Evolutionary conservation across 2,113 vertebrate species (phyloP), one percentile per base, ranked within the genome.

Genomic region (Spizaetus ornatus): DNA sequence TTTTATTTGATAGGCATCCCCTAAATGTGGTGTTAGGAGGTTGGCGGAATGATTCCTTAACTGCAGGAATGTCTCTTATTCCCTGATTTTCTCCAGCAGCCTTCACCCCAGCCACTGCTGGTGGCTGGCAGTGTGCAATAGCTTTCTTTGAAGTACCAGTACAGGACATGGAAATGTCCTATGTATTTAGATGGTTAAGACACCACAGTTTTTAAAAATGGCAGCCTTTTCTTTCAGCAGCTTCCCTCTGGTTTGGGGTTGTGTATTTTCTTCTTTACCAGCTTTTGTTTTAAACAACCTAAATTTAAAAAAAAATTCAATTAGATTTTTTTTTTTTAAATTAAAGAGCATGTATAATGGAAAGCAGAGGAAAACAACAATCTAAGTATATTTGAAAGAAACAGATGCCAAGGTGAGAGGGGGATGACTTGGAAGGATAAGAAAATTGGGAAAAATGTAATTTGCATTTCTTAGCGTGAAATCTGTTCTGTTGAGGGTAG

Each of bases 311-410:
- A 47, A 63, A 50, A 61, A 21, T 25, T 17, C 6, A 16, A 7
- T 56, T 13, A 55, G 26, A 58, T 0, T 0, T 1, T 43, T 42
- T 10, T 71, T 53, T 53, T n/a, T 69, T 40, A 1, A 42, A 34
- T 90, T 71, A 27, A 73, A 77, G 20, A 56, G 2, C 18, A 4
- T 23, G 10, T 34, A 4, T 67, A 71, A 42, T 50, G 15, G 38
- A 71, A 89, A 59, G 42, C 65, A 87, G 52, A 16, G 52, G 23
- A 79, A 52, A 81, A 13, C 16, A 74, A 13, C 19, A 66, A 1
- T 88, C 38, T 38, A 62, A 77, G 34, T 78, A 27, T 12, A 45
- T 67, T 55, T 40, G 32, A 88, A 92, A 85, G 56, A 71, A 82
- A 63, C n/a, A 89, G 50, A 69, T 84, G 45, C 23, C 26, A 66